Conservation (phyloP, 35 echinoderm and acorn worm genomes). For the Lytechinus variegatus region DNA sequence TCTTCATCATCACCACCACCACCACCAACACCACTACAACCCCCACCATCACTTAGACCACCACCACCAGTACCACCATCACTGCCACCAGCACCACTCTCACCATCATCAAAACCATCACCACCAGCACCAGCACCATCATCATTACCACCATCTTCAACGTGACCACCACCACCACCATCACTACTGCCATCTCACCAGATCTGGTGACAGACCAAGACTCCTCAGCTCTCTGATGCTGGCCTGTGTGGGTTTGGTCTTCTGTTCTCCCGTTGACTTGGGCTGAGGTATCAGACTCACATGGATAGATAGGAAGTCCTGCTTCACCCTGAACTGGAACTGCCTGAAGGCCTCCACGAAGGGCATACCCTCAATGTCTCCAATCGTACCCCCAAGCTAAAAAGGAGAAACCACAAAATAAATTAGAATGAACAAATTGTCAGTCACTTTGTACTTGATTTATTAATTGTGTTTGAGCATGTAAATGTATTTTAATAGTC, state of each 20-base stretch:
- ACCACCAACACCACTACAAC: no score
- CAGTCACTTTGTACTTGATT: neutral
- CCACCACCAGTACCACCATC: no score
- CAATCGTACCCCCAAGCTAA: constrained; percentile 96
- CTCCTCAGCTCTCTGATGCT: constrained; percentile 91
- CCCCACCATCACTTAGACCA: no score
- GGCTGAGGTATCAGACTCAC: constrained; percentile 92
- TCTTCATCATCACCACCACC: no score
- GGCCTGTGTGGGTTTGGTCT: constrained; percentile 98
- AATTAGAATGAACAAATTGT: neutral
- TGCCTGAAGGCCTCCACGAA: constrained; percentile 98
- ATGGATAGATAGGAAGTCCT: constrained; percentile 89
- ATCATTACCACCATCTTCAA: neutral
- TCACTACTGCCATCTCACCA: constrained; percentile 54
- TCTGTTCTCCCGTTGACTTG: constrained; percentile 91
- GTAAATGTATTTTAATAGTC: no score
- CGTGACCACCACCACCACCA: no score
- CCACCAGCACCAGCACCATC: no score
- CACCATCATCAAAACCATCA: no score
- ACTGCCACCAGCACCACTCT: no score
- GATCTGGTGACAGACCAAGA: constrained; percentile 93
- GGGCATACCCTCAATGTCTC: constrained; percentile 98
- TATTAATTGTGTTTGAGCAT: no score
- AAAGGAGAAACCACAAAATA: neutral
- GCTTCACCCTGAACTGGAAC: constrained; percentile 79